phyloP scores from a whole-genome alignment of 2,797 vertebrate genomes.

The Crax fasciolata region DNA sequence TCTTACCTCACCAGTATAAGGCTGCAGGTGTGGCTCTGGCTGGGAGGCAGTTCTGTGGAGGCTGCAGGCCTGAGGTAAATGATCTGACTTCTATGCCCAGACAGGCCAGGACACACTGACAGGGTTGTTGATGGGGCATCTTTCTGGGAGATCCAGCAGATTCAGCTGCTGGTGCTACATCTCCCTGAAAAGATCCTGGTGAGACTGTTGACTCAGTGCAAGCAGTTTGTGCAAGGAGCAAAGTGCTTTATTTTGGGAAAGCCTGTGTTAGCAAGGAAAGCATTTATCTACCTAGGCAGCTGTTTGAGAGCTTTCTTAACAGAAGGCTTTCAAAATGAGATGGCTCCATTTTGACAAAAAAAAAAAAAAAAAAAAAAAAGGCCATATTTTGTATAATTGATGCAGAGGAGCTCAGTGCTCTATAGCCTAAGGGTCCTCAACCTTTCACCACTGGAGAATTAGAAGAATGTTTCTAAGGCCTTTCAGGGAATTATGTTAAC shows the following conservation, averaged over 20 bases:
- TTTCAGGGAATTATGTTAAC: slow-evolving; percentile 50
- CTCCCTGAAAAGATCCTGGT: neutral
- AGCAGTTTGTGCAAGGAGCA: neutral
- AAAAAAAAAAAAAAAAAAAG: neutral
- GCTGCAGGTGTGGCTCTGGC: fast-evolving
- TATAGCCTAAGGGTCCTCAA: slow-evolving; percentile 50
- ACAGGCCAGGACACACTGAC: neutral
- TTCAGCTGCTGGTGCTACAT: neutral
- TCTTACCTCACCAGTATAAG: neutral
- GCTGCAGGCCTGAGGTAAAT: neutral
- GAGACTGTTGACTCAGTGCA: neutral
- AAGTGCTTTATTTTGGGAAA: neutral
- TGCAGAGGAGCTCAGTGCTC: neutral
- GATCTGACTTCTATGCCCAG: neutral
- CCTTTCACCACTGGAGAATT: slow-evolving; percentile 46
- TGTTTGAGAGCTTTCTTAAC: neutral
- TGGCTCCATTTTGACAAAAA: slow-evolving; percentile 18
- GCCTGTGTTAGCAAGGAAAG: neutral
- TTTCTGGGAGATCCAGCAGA: neutral
- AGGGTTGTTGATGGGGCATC: neutral
- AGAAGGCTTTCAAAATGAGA: slow-evolving; percentile 18
- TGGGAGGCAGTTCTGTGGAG: neutral
- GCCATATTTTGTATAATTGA: slow-evolving; percentile 45
- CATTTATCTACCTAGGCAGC: neutral
- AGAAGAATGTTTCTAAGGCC: slow-evolving; percentile 29